A percentile compares a stretch with the other conserved stretches of the same genome.
phyloP scores from a whole-genome alignment of 92 coral and sea anemone genomes.

The Chrysogorgia sp. region DNA sequence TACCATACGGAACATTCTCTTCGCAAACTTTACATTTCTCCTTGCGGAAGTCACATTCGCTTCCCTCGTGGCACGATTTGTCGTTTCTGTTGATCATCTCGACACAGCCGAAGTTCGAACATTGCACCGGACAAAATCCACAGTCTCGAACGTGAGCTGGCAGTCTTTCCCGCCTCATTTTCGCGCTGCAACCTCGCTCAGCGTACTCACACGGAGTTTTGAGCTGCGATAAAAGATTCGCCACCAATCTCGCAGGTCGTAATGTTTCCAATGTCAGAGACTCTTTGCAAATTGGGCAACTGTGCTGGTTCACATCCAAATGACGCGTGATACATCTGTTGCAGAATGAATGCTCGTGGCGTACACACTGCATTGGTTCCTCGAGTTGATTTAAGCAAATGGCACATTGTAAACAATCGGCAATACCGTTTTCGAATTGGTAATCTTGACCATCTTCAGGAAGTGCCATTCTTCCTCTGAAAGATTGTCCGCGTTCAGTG shows the following conservation, averaged over 20 bases:
- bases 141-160: constrained; percentile 40
- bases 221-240: constrained; percentile 51
- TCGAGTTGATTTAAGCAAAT: background rate
- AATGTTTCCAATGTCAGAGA: constrained; percentile 13
- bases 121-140: constrained; percentile 46
- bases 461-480: no score
- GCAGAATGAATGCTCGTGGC: constrained; percentile 1
- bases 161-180: constrained; percentile 42
- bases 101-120: constrained; percentile 50
- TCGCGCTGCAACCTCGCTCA: constrained; percentile 46
- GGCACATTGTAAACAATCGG: background rate
- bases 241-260: constrained; percentile 51
- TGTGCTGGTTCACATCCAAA: background rate
- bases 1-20: background rate
- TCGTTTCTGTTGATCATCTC: background rate
- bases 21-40: background rate
- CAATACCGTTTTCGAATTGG: background rate
- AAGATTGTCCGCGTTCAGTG: no score
- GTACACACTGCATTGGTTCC: background rate
- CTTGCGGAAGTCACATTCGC: background rate
- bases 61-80: background rate
- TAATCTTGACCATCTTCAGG: no score
- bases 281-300: constrained; percentile 9
- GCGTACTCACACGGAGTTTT: constrained; percentile 52
- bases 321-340: background rate